phyloP scores from a whole-genome alignment of 1,140 invertebrate genomes.

The Dendroctonus ponderosae region DNA sequence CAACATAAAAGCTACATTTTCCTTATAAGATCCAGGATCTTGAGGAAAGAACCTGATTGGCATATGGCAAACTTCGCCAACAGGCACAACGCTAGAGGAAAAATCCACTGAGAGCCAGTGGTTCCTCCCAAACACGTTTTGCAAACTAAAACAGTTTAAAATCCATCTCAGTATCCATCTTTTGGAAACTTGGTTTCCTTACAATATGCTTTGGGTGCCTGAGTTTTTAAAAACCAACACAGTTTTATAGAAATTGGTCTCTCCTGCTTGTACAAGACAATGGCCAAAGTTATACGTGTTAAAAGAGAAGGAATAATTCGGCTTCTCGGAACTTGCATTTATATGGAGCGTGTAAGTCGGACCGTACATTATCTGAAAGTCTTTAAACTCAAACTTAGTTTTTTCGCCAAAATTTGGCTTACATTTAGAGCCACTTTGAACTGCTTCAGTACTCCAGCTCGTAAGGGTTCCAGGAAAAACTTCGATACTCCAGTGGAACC shows the following conservation, averaged over 20 bases:
- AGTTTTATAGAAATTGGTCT: conserved; percentile 39
- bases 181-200: conserved; percentile 24
- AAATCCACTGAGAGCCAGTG: conserved; percentile 45
- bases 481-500: conserved; percentile 21
- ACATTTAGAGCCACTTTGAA: conserved; percentile 21
- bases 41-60: conserved; percentile 49
- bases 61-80: conserved; percentile 40
- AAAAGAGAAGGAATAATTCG: conserved; percentile 49
- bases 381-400: conserved; percentile 11
- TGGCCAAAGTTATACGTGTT: conserved; percentile 51
- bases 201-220: conserved; percentile 45
- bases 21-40: conserved; percentile 43
- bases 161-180: neutral
- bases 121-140: conserved; percentile 45
- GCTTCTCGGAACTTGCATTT: conserved; percentile 41
- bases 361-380: conserved; percentile 50
- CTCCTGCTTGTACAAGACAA: conserved; percentile 48
- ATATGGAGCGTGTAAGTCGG: conserved; percentile 49
- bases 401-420: neutral
- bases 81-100: conserved; percentile 37
- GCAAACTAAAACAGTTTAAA: conserved; percentile 43
- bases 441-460: conserved; percentile 9
- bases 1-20: conserved; percentile 45
- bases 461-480: conserved; percentile 1
- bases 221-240: conserved; percentile 48